A percentile compares a stretch with the other conserved stretches of the same genome.
phyloP scores from a whole-genome alignment of 2,113 vertebrate genomes.

The Silurus glanis region DNA sequence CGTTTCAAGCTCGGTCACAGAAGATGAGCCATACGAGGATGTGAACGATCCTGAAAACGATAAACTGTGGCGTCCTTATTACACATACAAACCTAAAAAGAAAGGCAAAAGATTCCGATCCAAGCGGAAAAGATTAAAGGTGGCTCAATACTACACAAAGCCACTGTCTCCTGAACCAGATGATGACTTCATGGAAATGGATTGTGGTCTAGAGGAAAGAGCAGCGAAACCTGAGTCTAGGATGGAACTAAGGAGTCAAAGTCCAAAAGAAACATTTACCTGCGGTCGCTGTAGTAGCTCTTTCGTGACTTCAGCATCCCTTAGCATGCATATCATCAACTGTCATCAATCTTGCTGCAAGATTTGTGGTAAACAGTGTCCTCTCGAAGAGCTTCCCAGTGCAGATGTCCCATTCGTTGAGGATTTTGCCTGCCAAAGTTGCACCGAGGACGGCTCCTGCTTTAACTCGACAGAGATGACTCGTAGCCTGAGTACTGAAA shows the following conservation, averaged over 20 bases:
- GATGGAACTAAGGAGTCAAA: constrained; percentile 73
- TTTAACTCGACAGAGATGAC: constrained; percentile 80
- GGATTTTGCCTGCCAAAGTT: constrained; percentile 88
- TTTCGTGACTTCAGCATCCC: constrained; percentile 86
- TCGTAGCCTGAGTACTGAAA: constrained; percentile 86
- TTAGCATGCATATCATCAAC: constrained; percentile 87
- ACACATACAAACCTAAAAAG: constrained; percentile 97
- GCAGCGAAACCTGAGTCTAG: constrained; percentile 63
- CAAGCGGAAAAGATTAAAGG: constrained; percentile 76
- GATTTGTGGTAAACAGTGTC: constrained; percentile 90
- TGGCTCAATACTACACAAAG: constrained; percentile 56
- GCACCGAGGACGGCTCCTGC: constrained; percentile 84
- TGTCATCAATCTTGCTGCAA: constrained; percentile 87
- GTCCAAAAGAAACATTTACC: constrained; percentile 73
- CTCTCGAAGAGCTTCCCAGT: constrained; percentile 80
- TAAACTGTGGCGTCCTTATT: constrained; percentile 95
- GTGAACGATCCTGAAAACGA: constrained; percentile 90
- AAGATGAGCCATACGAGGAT: constrained; percentile 81
- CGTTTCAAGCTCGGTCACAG: constrained; percentile 53
- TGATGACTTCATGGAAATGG: constrained; percentile 57
- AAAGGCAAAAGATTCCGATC: constrained; percentile 83
- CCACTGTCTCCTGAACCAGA: constrained; percentile 54
- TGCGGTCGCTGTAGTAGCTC: constrained; percentile 89
- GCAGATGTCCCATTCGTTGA: constrained; percentile 75
- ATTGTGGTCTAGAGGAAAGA: constrained; percentile 61